These are phyloP conservation scores for Drosophila nr. perissopoda DNA, from an alignment of 2,888 invertebrate species.

Conservation along the genomic window DNA sequence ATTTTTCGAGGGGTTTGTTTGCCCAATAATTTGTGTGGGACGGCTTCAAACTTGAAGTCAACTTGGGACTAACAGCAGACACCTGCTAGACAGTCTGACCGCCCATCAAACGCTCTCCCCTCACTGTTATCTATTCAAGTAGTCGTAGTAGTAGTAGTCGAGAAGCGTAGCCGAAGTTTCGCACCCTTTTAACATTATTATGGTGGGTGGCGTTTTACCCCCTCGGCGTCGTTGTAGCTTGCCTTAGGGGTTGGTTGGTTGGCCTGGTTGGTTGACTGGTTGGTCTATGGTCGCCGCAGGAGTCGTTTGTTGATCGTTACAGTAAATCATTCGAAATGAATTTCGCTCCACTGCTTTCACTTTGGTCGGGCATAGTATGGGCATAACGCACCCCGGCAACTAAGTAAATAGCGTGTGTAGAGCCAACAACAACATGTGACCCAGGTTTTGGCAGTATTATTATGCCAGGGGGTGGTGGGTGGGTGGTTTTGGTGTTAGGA, in stretches of 20 bases:
- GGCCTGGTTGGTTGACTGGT: background rate
- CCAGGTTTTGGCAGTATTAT: constrained; percentile 15
- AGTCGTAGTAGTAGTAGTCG: background rate
- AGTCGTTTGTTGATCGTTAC: constrained; percentile 80
- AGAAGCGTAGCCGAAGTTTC: constrained; percentile 68
- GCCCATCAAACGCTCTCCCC: constrained; percentile 62
- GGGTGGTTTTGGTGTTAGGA: constrained; percentile 26
- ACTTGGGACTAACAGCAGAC: constrained; percentile 39
- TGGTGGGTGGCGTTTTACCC: constrained; percentile 3
- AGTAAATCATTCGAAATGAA: constrained; percentile 83
- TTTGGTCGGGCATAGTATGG: constrained; percentile 20
- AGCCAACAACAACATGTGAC: constrained; percentile 62
- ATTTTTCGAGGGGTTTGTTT: constrained; percentile 11
- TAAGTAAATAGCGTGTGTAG: constrained; percentile 70
- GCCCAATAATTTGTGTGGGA: constrained; percentile 12
- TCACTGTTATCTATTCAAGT: constrained; percentile 45
- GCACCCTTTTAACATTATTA: constrained; percentile 69
- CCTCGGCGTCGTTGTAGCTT: constrained; percentile 3
- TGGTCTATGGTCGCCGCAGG: constrained; percentile 60
- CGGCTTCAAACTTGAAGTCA: constrained; percentile 29
- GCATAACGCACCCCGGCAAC: constrained; percentile 41
- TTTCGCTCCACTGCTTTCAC: constrained; percentile 68
- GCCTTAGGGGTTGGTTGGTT: constrained; percentile 56
- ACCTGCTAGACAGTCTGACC: constrained; percentile 65
- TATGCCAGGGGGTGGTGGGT: constrained; percentile 33